Evolutionary conservation across 1,140 invertebrate genomes (phyloP).

Genomic region (Pissodes strobi): DNA sequence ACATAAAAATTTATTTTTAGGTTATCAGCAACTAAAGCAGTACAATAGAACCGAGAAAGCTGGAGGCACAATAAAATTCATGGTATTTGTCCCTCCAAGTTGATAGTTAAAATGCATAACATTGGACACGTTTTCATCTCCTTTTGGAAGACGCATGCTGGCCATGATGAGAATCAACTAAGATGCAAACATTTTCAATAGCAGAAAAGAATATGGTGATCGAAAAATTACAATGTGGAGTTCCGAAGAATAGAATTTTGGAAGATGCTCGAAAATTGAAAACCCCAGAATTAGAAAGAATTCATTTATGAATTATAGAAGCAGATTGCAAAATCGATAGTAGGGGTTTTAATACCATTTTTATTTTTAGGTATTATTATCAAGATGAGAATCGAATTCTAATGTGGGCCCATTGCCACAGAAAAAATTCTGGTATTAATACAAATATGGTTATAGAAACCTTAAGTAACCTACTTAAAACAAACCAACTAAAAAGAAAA

Average conservation of each 20-base stretch:
- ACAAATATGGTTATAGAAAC: slow-evolving; percentile 35
- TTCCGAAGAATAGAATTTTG: slow-evolving; percentile 23
- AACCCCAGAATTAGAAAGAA: background rate
- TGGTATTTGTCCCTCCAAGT: no score
- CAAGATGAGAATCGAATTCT: slow-evolving; percentile 33
- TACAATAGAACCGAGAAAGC: no score
- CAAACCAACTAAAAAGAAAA: no score
- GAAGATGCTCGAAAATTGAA: slow-evolving; percentile 22
- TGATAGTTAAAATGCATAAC: no score
- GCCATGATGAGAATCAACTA: slow-evolving; percentile 26
- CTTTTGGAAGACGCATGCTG: slow-evolving; percentile 29
- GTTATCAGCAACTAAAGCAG: no score
- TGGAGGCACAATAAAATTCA: no score
- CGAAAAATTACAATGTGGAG: slow-evolving; percentile 19
- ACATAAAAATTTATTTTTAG: no score
- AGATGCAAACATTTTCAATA: slow-evolving; percentile 19
- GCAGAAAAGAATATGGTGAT: slow-evolving; percentile 18
- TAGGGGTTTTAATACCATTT: background rate
- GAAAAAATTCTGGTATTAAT: slow-evolving; percentile 34
- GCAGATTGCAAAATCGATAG: background rate
- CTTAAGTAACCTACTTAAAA: no score
- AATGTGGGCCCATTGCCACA: slow-evolving; percentile 38
- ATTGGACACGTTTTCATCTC: no score
- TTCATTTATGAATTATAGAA: slow-evolving; percentile 9
- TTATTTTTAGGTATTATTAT: slow-evolving; percentile 36